Conservation (phyloP, 2,113 vertebrate genomes). For the Hyperoodon ampullatus region DNA sequence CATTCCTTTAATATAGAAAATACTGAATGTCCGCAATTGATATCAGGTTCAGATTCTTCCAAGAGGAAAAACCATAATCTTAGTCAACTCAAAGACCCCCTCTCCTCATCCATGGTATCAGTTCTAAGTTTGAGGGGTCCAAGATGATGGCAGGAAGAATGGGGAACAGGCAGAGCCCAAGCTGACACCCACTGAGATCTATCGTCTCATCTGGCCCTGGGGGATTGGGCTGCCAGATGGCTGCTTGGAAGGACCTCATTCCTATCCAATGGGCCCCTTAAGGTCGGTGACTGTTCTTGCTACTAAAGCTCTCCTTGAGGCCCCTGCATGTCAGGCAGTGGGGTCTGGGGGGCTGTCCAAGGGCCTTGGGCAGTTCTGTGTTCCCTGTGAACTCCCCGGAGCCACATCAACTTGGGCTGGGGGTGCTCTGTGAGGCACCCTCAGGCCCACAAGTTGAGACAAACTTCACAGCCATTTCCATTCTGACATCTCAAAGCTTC, state of each 20-base stretch:
- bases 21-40: neutral
- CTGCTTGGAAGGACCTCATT: neutral
- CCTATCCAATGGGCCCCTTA: neutral
- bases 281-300: neutral
- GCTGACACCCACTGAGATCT: neutral
- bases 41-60: neutral
- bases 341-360: neutral
- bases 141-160: neutral
- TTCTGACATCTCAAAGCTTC: neutral
- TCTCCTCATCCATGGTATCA: neutral
- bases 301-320: neutral
- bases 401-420: too few relatives aligned
- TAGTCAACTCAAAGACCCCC: neutral
- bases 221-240: neutral
- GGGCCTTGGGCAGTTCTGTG: neutral
- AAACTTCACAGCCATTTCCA: neutral
- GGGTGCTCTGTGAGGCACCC: neutral
- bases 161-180: neutral
- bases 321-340: fast-evolving
- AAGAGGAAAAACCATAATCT: neutral
- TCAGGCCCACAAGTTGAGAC: neutral
- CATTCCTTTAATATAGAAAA: neutral
- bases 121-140: neutral
- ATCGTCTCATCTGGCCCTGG: neutral
- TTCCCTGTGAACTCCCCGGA: neutral